Evolutionary conservation across 1,140 invertebrate species (phyloP).

Genomic region (Cydia fagiglandana): DNA sequence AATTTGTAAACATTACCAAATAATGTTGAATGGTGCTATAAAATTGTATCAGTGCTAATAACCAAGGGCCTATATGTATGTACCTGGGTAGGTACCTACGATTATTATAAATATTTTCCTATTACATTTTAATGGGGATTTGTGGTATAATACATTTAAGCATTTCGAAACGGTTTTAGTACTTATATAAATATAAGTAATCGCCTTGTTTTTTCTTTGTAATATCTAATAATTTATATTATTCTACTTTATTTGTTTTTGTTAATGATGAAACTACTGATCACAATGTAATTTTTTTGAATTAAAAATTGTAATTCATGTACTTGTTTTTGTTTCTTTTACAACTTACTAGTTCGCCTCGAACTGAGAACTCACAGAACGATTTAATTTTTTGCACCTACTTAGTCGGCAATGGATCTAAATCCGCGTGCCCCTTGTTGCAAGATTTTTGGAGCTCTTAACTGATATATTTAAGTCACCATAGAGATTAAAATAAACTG

Average conservation of each 20-base stretch:
- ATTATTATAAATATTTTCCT: not conserved
- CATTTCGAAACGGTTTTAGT: not conserved
- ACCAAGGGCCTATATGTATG: not conserved
- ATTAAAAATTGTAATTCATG: not conserved
- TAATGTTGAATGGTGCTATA: slow-evolving; percentile 30
- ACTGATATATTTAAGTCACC: too few relatives aligned
- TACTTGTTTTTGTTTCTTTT: too few relatives aligned
- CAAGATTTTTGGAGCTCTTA: too few relatives aligned
- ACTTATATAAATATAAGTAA: not conserved
- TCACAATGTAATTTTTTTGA: not conserved
- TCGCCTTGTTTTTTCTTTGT: not conserved
- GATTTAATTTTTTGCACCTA: too few relatives aligned
- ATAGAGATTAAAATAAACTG: too few relatives aligned
- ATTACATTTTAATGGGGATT: not conserved
- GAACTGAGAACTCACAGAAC: too few relatives aligned
- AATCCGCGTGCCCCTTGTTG: too few relatives aligned
- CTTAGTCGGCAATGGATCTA: too few relatives aligned
- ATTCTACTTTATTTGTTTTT: slow-evolving; percentile 25
- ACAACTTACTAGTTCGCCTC: too few relatives aligned
- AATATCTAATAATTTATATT: slow-evolving; percentile 22
- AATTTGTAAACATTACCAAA: slow-evolving; percentile 74
- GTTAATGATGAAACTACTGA: not conserved
- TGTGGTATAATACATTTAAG: not conserved
- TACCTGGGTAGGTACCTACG: not conserved
- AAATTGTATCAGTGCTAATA: not conserved